Evolutionary conservation across 2,797 vertebrate genomes (phyloP).

Genomic region (Clarias fuscus): DNA sequence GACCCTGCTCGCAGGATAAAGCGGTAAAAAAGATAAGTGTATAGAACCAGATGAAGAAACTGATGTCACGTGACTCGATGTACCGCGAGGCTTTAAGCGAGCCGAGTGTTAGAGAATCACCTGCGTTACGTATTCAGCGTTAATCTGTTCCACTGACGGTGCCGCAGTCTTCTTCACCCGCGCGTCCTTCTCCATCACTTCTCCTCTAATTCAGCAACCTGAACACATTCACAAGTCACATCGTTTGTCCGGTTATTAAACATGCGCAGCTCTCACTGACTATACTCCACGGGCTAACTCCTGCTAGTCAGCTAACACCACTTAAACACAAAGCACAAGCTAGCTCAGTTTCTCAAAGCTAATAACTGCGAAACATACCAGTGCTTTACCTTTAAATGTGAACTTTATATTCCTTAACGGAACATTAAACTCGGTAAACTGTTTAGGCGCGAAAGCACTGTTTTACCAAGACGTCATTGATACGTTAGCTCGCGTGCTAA

Average conservation of each 20-base stretch:
- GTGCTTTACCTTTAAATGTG: not conserved
- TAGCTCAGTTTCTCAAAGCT: not conserved
- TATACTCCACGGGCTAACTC: not conserved
- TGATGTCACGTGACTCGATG: not conserved
- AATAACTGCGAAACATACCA: not conserved
- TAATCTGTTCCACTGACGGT: constrained; percentile 95
- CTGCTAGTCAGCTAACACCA: not conserved
- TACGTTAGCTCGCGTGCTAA: constrained; percentile 44
- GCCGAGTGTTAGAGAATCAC: constrained; percentile 63
- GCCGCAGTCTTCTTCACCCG: constrained; percentile 86
- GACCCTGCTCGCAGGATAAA: too few species aligned
- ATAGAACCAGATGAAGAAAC: too few species aligned
- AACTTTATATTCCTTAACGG: not conserved
- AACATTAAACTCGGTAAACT: not conserved
- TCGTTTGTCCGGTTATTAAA: not conserved
- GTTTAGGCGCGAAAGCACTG: too few species aligned
- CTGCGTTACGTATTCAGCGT: constrained; percentile 97
- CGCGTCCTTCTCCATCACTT: constrained; percentile 70
- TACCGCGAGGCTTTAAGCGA: not conserved
- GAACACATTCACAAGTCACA: not conserved
- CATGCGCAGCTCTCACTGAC: too few species aligned
- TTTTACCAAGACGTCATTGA: constrained; percentile 26
- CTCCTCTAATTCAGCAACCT: not conserved
- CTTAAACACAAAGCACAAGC: not conserved
- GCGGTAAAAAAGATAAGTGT: too few species aligned